Base-by-base conservation (phyloP, 2,113 vertebrate genomes). In the Brienomyrus longianalis region DNA sequence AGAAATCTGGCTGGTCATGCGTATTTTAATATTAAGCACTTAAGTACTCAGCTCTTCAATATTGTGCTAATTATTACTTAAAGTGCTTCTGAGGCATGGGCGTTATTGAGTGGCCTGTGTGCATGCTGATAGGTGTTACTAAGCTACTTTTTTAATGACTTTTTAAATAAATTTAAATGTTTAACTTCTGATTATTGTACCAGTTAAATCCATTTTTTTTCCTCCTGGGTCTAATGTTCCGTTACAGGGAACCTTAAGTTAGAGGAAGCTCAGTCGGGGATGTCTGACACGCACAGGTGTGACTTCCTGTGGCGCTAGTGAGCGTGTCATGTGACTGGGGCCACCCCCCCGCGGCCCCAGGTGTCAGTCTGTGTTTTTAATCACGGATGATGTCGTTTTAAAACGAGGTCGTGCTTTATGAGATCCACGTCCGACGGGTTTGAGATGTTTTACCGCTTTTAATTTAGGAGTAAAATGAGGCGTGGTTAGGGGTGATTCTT, bases 21-120 rank as follows among this genome's bases (percentile, higher is more conserved):
- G 86, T 89, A 90, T 90, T 90, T 90, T 43, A 90, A 59, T 66
- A 43, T 80, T 80, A 43, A 80, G 17, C 13, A 80, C 35, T 80
- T 80, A 43, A 43, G 74, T 43, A 77, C 88, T 88, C 13, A 51
- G 43, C 45, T 17, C 56, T 70, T 70, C 50, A 48, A 84, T 83
- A 48, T 43, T 39, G 85, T 50, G 83, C 51, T 70, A 83, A 86
- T 89, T 52, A 74, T 89, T 89, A 77, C 66, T 50, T 74, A n/a
- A 59, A 88, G 62, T 56, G 31, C n/a, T 39, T 35, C 35, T 5
- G 35, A 88, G 52, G 56, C n/a, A 9, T 21, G 8, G 19, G 13
- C 19, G n/a, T 31, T 56, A 11, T 51, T 17, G 50, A 87, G 86
- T 17, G 50, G 15, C 5, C 6, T 0, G 8, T 50, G 4, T 86